These are phyloP conservation scores for Patella vulgata DNA, from an alignment of 1,140 invertebrate genomes.

Conservation along the genomic window DNA sequence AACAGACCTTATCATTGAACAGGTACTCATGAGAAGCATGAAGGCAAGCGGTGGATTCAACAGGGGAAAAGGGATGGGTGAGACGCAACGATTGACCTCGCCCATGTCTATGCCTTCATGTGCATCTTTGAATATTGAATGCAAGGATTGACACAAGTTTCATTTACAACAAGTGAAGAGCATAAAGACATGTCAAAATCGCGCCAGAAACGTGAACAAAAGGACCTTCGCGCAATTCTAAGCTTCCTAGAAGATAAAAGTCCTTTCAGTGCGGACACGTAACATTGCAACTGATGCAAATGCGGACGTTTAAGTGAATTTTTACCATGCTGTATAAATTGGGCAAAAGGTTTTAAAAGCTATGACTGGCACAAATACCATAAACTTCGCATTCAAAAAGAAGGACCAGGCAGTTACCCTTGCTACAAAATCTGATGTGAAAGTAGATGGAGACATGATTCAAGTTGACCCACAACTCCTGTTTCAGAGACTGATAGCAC, in stretches of 20 bases:
- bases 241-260: too few relatives aligned
- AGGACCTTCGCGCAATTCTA: conserved; percentile 18
- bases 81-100: conserved; percentile 41
- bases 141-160: conserved; percentile 20
- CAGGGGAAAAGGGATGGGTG: conserved; percentile 44
- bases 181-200: conserved; percentile 24
- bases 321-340: conserved; percentile 19
- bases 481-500: conserved; percentile 27
- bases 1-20: conserved; percentile 58
- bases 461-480: conserved; percentile 33
- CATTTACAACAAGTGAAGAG: conserved; percentile 31
- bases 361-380: too few relatives aligned
- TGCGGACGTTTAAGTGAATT: conserved; percentile 27
- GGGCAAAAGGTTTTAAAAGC: conserved; percentile 13
- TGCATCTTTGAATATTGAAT: conserved; percentile 35
- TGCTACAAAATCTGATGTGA: conserved; percentile 9
- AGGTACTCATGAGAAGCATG: conserved; percentile 53
- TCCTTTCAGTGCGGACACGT: too few relatives aligned
- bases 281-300: conserved; percentile 29
- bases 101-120: conserved; percentile 41
- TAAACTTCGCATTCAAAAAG: conserved; percentile 24
- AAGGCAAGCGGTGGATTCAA: conserved; percentile 62
- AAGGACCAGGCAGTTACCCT: conserved; percentile 23
- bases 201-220: conserved; percentile 11
- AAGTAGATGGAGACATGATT: conserved; percentile 27